Percentiles rank a stretch among this genome's conserved stretches.
Evolutionary conservation across 2,888 invertebrate genomes (phyloP).

Genomic region (Diarsia rubi): DNA sequence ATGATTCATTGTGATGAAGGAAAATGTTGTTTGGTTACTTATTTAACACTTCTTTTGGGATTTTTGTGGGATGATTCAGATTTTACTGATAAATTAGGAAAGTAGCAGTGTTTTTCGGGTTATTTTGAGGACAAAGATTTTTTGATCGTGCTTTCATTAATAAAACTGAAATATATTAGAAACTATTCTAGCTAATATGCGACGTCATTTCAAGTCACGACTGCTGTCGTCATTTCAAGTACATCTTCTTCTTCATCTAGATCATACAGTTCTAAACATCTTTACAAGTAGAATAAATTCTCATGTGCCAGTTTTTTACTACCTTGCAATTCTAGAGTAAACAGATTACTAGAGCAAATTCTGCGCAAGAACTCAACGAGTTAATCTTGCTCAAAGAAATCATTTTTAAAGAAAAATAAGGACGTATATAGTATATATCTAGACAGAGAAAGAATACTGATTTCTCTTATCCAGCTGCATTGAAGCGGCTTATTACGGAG

Average conservation of each 20-base stretch:
- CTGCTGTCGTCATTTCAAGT: neutral
- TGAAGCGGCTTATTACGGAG: slow-evolving; percentile 13
- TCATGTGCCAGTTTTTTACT: slow-evolving; percentile 16
- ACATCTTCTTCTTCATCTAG: too few relatives aligned
- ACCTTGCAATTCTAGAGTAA: neutral
- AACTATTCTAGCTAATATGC: neutral
- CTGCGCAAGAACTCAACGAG: neutral
- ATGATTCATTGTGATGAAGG: slow-evolving; percentile 17
- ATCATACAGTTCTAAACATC: neutral
- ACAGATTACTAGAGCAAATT: slow-evolving; percentile 8
- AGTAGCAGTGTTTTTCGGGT: neutral
- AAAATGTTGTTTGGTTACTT: slow-evolving; percentile 3
- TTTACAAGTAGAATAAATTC: neutral
- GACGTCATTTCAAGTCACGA: too few relatives aligned
- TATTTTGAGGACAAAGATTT: neutral
- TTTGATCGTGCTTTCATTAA: neutral
- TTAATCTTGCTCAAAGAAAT: neutral
- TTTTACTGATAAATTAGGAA: slow-evolving; percentile 1
- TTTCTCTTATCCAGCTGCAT: slow-evolving; percentile 27
- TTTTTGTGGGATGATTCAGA: slow-evolving; percentile 7
- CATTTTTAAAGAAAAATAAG: neutral
- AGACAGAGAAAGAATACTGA: neutral
- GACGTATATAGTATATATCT: neutral
- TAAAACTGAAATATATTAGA: neutral
- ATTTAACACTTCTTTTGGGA: slow-evolving; percentile 26